phyloP scores from a whole-genome alignment of 2,888 invertebrate genomes.

The Pterobdella sp. region DNA sequence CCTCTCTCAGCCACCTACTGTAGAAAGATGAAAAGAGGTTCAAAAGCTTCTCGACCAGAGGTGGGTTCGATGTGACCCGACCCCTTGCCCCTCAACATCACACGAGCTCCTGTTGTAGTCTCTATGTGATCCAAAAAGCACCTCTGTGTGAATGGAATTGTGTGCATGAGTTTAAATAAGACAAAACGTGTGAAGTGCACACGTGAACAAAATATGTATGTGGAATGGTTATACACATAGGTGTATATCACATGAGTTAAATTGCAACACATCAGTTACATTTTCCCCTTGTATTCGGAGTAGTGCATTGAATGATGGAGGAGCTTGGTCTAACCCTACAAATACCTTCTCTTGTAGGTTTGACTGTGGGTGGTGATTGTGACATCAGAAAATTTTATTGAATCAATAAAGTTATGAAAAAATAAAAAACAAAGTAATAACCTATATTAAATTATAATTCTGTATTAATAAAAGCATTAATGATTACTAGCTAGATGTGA shows the following conservation, averaged over 20 bases:
- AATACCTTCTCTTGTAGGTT: constrained; percentile 63
- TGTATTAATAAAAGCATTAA: neutral
- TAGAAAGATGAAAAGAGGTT: constrained; percentile 66
- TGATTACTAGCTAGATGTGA: neutral
- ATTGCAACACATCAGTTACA: constrained; percentile 41
- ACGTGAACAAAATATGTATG: neutral
- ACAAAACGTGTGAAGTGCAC: constrained; percentile 3
- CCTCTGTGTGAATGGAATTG: constrained; percentile 40
- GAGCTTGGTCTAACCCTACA: constrained; percentile 69
- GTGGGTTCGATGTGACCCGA: constrained; percentile 59
- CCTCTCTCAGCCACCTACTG: constrained; percentile 55
- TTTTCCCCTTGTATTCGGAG: constrained; percentile 63
- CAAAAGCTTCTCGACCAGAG: constrained; percentile 58
- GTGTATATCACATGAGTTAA: neutral
- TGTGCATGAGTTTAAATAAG: neutral
- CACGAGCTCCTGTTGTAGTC: constrained; percentile 69
- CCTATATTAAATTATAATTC: neutral
- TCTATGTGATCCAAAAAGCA: constrained; percentile 66
- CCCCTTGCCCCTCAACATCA: constrained; percentile 65
- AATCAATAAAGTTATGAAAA: constrained; percentile 14
- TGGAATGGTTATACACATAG: neutral
- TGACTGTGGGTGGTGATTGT: constrained; percentile 23
- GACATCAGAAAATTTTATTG: neutral
- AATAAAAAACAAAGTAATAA: neutral
- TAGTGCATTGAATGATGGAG: constrained; percentile 67